Evolutionary conservation across 1,140 invertebrate species (phyloP).

Genomic region (Drosophila pallidifrons): DNA sequence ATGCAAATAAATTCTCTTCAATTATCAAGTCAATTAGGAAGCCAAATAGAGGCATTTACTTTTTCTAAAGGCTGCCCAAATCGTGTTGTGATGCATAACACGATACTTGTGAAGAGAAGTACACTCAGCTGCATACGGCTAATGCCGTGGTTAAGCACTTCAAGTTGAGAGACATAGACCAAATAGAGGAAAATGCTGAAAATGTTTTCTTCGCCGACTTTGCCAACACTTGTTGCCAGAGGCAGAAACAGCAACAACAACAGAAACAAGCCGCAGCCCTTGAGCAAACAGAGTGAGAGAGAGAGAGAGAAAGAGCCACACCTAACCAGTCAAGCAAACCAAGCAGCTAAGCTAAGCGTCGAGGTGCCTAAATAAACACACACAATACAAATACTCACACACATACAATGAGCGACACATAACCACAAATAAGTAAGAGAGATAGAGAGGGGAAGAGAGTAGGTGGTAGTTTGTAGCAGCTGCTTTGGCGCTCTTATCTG

Average conservation of each 20-base stretch:
- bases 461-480: not conserved
- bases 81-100: too few relatives aligned
- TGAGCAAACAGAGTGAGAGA: constrained; percentile 14
- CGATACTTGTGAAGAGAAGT: too few relatives aligned
- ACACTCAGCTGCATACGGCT: constrained; percentile 3
- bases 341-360: constrained; percentile 38
- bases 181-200: constrained; percentile 23
- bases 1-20: too few relatives aligned
- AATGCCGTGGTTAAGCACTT: constrained; percentile 20
- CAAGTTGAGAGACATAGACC: constrained; percentile 16
- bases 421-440: constrained; percentile 14
- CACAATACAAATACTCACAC: constrained; percentile 27
- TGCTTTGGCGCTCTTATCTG: constrained; percentile 24
- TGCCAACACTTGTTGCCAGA: constrained; percentile 63
- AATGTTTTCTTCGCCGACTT: constrained; percentile 27
- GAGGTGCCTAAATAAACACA: constrained; percentile 61
- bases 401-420: not conserved
- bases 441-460: not conserved
- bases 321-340: constrained; percentile 49
- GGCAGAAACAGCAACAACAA: constrained; percentile 5
- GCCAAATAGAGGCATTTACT: too few relatives aligned
- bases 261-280: constrained; percentile 31
- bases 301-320: constrained; percentile 36
- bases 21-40: too few relatives aligned
- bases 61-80: too few relatives aligned